These are phyloP conservation scores for Porites rus DNA, from an alignment of 92 coral and sea anemone genomes.

Conservation along the genomic window DNA sequence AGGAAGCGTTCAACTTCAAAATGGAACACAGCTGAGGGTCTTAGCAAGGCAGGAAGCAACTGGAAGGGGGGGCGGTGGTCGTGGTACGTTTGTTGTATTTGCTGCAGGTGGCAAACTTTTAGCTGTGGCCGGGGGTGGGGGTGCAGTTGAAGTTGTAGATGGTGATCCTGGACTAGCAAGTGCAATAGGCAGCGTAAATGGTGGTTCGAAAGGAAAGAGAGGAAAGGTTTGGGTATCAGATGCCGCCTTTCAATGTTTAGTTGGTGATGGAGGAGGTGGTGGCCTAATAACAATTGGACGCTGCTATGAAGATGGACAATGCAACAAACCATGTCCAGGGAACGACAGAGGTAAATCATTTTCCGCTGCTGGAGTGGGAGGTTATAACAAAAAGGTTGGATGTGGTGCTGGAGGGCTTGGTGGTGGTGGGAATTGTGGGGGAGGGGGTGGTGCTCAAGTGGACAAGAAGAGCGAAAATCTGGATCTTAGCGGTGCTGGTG, in stretches of 20 bases:
- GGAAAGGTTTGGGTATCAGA: conserved; percentile 36
- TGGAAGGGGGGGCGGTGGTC: conserved; percentile 40
- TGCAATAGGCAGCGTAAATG: conserved; percentile 20
- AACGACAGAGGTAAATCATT: conserved; percentile 42
- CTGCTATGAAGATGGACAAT: conserved; percentile 3
- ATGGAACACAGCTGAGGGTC: conserved; percentile 38
- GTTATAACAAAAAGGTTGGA: background rate
- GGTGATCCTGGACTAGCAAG: conserved; percentile 44
- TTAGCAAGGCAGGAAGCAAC: conserved; percentile 26
- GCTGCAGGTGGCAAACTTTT: conserved; percentile 16
- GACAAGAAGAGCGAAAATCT: background rate
- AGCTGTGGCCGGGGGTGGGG: conserved; percentile 52
- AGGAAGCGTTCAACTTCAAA: conserved; percentile 15
- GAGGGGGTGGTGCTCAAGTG: conserved; percentile 46
- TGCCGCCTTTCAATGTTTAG: background rate
- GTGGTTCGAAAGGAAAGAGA: conserved; percentile 20
- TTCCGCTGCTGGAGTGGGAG: conserved; percentile 33
- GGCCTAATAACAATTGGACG: conserved; percentile 14
- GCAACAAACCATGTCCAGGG: conserved; percentile 12
- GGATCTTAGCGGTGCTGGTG: conserved; percentile 22
- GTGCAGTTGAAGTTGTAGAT: conserved; percentile 26
- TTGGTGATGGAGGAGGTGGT: conserved; percentile 46
- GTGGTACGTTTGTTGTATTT: conserved; percentile 40
- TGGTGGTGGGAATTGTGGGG: conserved; percentile 43
- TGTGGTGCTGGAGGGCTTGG: conserved; percentile 43